Evolutionary conservation across 2,113 vertebrate species (phyloP).

Genomic region (Psilopogon haemacephalus): DNA sequence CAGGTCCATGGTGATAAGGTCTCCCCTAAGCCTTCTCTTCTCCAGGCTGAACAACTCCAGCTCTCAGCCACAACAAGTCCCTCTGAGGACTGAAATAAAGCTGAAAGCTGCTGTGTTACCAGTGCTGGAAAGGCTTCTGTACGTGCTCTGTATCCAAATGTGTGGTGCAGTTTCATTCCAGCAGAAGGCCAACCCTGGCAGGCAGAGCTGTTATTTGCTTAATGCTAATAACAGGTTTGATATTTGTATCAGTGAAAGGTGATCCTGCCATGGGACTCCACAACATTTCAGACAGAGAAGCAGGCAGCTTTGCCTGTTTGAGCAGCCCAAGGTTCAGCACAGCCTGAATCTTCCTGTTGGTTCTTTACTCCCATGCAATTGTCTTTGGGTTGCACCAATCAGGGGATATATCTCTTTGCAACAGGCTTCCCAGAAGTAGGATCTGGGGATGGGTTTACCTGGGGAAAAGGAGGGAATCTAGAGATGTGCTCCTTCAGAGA

Average conservation of each 20-base stretch:
- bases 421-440: not conserved
- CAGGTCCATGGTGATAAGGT: too few relatives aligned
- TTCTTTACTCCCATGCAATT: not conserved
- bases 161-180: not conserved
- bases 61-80: too few relatives aligned
- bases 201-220: conserved; percentile 24
- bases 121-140: not conserved
- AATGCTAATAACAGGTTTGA: not conserved
- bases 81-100: too few relatives aligned
- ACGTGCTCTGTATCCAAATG: not conserved
- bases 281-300: not conserved
- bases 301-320: not conserved
- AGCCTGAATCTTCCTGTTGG: not conserved
- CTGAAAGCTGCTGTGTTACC: not conserved
- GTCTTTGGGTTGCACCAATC: not conserved
- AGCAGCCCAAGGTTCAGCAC: not conserved
- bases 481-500: not conserved
- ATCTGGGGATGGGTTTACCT: not conserved
- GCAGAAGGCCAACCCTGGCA: conserved; percentile 1
- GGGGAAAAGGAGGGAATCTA: not conserved
- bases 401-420: not conserved
- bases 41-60: too few relatives aligned
- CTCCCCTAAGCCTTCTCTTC: too few relatives aligned
- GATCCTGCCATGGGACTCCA: not conserved
- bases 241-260: not conserved